A percentile compares a stretch with the other conserved stretches of the same genome.
These are phyloP conservation scores for Linnaemya vulpina DNA, from an alignment of 2,888 invertebrate genomes.

Conservation along the genomic window DNA sequence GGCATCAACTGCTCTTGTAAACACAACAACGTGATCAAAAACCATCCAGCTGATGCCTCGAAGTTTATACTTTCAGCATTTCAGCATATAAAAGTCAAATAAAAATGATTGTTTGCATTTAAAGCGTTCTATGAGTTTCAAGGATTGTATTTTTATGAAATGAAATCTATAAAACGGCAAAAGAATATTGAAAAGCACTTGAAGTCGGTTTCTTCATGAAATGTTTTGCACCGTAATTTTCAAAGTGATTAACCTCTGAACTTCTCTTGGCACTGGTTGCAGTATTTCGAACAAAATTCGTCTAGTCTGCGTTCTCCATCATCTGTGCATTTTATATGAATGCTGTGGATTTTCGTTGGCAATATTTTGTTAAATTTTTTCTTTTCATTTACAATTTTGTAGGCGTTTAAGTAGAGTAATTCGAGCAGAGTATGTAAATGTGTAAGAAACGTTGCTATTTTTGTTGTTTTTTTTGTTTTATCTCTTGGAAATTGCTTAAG, in stretches of 20 bases:
- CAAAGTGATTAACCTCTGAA: conserved; percentile 63
- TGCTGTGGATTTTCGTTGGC: conserved; percentile 21
- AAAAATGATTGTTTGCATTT: background rate
- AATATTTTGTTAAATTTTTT: background rate
- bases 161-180: background rate
- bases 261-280: conserved; percentile 46
- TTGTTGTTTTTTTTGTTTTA: background rate
- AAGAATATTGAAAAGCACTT: conserved; percentile 20
- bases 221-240: conserved; percentile 18
- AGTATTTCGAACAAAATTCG: conserved; percentile 16
- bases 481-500: conserved; percentile 41
- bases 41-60: too few relatives aligned
- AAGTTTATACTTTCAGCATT: too few relatives aligned
- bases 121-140: conserved; percentile 51
- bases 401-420: conserved; percentile 60
- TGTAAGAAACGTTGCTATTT: conserved; percentile 37
- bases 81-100: background rate
- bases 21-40: too few relatives aligned
- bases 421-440: conserved; percentile 61
- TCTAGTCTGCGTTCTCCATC: background rate
- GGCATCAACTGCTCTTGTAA: too few relatives aligned
- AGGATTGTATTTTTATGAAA: conserved; percentile 34
- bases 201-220: background rate
- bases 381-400: conserved; percentile 33
- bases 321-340: background rate